phyloP scores from a whole-genome alignment of 2,797 vertebrate species.

The Pteronotus mesoamericanus region DNA sequence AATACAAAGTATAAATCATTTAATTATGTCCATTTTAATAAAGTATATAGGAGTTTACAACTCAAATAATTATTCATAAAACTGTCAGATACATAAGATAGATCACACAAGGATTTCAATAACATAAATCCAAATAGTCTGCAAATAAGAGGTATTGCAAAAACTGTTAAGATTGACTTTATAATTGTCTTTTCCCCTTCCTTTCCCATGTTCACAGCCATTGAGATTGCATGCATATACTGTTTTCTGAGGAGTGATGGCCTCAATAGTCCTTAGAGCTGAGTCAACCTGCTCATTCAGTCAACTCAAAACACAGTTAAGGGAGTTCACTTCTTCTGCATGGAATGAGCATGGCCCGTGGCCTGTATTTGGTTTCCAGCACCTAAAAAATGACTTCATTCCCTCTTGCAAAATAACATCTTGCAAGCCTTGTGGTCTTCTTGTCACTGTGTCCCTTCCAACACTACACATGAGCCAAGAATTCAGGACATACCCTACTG shows the following conservation, averaged over 20 bases:
- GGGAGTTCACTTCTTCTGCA: constrained; percentile 37
- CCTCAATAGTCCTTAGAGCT: constrained; percentile 8
- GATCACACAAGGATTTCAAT: constrained; percentile 66
- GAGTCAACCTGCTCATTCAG: not conserved
- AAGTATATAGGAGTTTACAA: constrained; percentile 78
- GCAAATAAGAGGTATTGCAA: constrained; percentile 68
- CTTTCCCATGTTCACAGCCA: constrained; percentile 24
- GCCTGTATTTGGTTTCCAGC: constrained; percentile 44
- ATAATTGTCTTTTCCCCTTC: not conserved
- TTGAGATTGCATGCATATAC: not conserved
- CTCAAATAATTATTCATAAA: constrained; percentile 75
- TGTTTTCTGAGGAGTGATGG: constrained; percentile 30
- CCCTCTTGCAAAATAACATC: constrained; percentile 7
- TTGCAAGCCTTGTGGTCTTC: not conserved
- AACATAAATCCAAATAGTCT: constrained; percentile 44
- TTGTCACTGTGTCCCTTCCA: not conserved
- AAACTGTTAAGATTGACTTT: not conserved
- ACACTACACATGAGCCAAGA: not conserved
- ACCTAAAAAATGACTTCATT: constrained; percentile 28
- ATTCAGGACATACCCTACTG: not conserved
- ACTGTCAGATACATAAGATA: constrained; percentile 67
- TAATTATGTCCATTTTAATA: constrained; percentile 80
- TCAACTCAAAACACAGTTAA: constrained; percentile 47
- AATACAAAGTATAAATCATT: constrained; percentile 33
- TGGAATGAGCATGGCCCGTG: constrained; percentile 5